These are phyloP conservation scores for Tetragonisca angustula DNA, from an alignment of 2,888 invertebrate genomes.

Conservation along the genomic window DNA sequence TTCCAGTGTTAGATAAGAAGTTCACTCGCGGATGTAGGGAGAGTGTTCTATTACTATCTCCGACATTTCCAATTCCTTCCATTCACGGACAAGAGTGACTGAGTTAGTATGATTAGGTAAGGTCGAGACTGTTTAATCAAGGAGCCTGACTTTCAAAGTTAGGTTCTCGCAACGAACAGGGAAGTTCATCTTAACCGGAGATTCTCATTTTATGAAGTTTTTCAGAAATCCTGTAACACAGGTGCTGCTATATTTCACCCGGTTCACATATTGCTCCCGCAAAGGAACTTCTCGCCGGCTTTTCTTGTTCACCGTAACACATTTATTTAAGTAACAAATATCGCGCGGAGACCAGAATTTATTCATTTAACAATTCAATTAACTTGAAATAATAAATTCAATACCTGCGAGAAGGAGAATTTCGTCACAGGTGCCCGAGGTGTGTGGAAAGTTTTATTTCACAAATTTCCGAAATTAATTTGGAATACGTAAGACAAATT, in stretches of 20 bases:
- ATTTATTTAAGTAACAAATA: neutral
- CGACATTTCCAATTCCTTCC: neutral
- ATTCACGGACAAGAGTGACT: neutral
- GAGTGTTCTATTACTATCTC: neutral
- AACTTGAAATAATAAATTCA: neutral
- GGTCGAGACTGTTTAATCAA: constrained; percentile 29
- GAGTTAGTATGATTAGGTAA: constrained; percentile 19
- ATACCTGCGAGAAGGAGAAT: no score
- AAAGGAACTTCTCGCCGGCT: neutral
- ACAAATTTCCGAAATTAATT: no score
- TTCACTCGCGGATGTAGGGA: neutral
- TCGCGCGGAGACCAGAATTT: neutral
- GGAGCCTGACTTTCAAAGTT: neutral
- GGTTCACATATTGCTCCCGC: neutral
- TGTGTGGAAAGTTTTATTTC: no score
- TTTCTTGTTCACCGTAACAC: neutral
- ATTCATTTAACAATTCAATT: neutral
- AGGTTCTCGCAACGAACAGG: neutral
- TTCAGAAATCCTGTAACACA: neutral
- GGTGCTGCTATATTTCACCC: neutral
- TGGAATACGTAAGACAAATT: no score
- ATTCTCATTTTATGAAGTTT: constrained; percentile 25
- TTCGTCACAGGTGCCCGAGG: no score
- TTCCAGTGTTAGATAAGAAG: neutral
- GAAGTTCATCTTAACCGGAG: constrained; percentile 8